Conservation (phyloP, 2,888 invertebrate genomes). For the Hyposoter dolosus region DNA sequence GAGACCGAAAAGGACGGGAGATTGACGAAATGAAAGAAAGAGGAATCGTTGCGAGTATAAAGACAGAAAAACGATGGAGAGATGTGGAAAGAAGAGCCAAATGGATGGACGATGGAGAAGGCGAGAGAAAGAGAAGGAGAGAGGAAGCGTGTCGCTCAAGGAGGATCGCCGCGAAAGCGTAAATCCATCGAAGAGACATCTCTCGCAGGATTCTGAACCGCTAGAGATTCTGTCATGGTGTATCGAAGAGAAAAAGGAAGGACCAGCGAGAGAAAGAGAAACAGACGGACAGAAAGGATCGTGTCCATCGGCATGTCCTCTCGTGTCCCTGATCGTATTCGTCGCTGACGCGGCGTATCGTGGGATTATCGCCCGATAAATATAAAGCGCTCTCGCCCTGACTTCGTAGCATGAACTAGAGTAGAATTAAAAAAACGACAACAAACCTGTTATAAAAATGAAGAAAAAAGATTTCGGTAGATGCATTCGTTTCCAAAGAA, state of each 20-base stretch:
- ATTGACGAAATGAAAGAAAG: not conserved
- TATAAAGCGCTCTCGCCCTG: constrained; percentile 59
- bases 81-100: not conserved
- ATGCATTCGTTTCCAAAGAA: constrained; percentile 39
- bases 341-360: constrained; percentile 63
- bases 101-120: not conserved
- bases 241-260: constrained; percentile 1
- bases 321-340: constrained; percentile 53
- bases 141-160: constrained; percentile 54
- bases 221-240: constrained; percentile 28
- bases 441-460: constrained; percentile 10
- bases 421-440: constrained; percentile 45
- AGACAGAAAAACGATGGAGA: not conserved
- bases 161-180: constrained; percentile 54
- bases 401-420: constrained; percentile 49
- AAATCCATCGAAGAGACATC: constrained; percentile 63
- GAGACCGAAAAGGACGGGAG: not conserved
- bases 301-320: constrained; percentile 57
- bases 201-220: constrained; percentile 42
- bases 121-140: not conserved
- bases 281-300: constrained; percentile 26
- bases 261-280: not conserved
- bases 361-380: constrained; percentile 73
- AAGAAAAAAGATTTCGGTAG: constrained; percentile 28
- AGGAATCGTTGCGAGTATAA: not conserved